phyloP scores from a whole-genome alignment of 2,888 invertebrate species.

The Gymnosoma rotundatum region DNA sequence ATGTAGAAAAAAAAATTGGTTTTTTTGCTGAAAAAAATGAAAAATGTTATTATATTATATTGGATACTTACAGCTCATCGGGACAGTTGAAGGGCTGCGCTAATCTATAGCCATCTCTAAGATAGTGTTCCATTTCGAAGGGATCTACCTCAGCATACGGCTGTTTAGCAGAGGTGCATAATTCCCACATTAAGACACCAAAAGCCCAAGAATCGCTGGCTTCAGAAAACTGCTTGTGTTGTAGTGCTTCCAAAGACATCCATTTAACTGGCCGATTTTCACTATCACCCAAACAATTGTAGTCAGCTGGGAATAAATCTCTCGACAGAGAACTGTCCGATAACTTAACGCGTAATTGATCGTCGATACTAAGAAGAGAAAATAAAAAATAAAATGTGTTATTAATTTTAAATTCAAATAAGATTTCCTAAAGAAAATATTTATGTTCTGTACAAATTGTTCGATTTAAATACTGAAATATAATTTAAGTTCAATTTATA shows the following conservation, averaged over 20 bases:
- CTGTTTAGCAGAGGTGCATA: constrained; percentile 94
- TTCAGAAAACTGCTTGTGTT: constrained; percentile 91
- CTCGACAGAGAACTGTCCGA: constrained; percentile 94
- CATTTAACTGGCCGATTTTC: constrained; percentile 97
- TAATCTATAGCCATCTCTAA: constrained; percentile 95
- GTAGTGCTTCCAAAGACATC: constrained; percentile 94
- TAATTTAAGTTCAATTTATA: no score
- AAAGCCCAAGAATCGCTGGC: constrained; percentile 98
- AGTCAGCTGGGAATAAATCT: constrained; percentile 96
- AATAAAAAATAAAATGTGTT: constrained; percentile 4
- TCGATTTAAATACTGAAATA: no score
- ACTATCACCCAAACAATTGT: constrained; percentile 96
- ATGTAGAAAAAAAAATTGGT: no score
- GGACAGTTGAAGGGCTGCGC: constrained; percentile 97
- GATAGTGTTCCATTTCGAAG: constrained; percentile 93
- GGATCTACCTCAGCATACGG: constrained; percentile 96
- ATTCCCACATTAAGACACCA: constrained; percentile 96
- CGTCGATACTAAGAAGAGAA: constrained; percentile 85
- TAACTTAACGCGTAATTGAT: constrained; percentile 91
- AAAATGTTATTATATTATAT: not conserved
- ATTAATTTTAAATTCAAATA: not conserved
- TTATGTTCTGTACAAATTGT: not conserved
- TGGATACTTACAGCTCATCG: constrained; percentile 93
- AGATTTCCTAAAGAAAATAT: not conserved
- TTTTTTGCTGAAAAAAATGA: no score